Base-by-base conservation (phyloP, 1,140 invertebrate species). In the Heliothis virescens region DNA sequence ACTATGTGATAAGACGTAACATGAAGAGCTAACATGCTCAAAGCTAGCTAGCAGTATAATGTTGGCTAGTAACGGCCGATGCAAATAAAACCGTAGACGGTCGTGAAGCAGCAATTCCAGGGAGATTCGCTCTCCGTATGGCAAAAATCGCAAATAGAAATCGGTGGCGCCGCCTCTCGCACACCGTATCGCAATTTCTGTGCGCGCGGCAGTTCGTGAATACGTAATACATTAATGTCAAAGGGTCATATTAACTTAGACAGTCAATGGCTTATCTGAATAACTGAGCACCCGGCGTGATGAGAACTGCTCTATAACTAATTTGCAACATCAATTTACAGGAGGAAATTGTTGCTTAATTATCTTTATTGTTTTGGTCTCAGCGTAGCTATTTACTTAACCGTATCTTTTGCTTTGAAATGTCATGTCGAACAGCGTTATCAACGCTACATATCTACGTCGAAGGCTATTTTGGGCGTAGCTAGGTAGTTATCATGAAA, bases 251-350 rank as follows among this genome's bases (percentile, higher is more conserved):
- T 52, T 76, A n/a, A 60, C 34, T 77, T n/a, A n/a, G 67, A 79
- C 81, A n/a, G 78, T 79, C 81, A 82, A 77, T 63, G 15, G 52
- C 65, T 79, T 82, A 82, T 79, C 74, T 65, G 52, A 34, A 34
- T 18, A 59, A 29, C 13, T 9, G 55, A 11, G 34, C n/a, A 60
- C 15, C 55, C 47, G 57, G 57, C 60, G 52, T 18, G 57, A 16
- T 41, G 53, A 57, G 71, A 47, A 53, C 71, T 60, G 53, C 26
- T 26, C 41, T 48, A 72, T 72, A 16, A 72, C 52, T 41, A 72
- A 72, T 34, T 21, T 11, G 48, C 52, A 16, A 72, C 52, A 55
- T 57, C 50, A 67, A 67, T 67, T 21, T 67, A 15, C 50, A 65
- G 34, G 29, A 41, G 15, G 21, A n/a, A 12, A 63, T 41, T 62